These are phyloP conservation scores for Caracal caracal DNA, from an alignment of 2,113 vertebrate genomes.

Conservation along the genomic window DNA sequence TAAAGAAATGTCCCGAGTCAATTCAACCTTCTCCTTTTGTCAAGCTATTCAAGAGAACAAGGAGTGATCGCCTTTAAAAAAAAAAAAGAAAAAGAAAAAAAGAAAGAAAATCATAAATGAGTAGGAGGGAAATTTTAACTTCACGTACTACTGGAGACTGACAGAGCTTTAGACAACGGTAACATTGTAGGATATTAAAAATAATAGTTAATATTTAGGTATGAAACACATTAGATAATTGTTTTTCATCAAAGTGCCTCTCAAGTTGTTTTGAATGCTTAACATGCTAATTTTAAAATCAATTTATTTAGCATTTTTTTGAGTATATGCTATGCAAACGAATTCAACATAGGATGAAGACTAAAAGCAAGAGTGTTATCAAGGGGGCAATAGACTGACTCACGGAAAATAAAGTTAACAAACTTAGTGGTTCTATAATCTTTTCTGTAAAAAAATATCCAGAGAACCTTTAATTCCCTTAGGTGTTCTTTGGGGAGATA, in stretches of 20 bases:
- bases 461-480: not conserved
- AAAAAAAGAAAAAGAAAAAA: not conserved
- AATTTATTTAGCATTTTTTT: not conserved
- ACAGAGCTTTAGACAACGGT: not conserved
- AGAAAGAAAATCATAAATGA: not conserved
- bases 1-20: not conserved
- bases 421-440: not conserved
- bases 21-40: not conserved
- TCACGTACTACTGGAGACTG: not conserved
- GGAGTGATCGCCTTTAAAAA: not conserved
- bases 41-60: slow-evolving; percentile 17
- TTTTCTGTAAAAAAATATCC: not conserved
- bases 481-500: not conserved
- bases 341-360: not conserved
- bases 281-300: slow-evolving; percentile 21
- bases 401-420: not conserved
- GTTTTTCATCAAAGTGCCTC: not conserved
- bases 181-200: not conserved
- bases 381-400: not conserved
- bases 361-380: not conserved
- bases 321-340: not conserved
- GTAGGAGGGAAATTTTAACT: not conserved
- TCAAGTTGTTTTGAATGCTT: slow-evolving; percentile 26
- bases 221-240: not conserved
- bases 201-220: slow-evolving; percentile 6